Conservation (phyloP, 2,113 vertebrate species). For the Orcinus orca region DNA sequence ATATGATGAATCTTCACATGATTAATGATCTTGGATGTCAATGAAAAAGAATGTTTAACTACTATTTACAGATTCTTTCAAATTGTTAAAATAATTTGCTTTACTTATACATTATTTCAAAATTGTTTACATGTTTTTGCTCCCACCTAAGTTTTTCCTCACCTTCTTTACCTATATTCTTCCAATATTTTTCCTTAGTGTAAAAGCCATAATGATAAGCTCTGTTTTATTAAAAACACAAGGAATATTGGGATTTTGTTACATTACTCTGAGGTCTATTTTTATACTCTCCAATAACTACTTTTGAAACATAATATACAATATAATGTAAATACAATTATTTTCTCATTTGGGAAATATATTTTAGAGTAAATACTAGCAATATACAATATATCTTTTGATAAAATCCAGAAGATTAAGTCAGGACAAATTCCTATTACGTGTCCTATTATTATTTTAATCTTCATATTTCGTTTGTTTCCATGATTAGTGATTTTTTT, state of each 20-base stretch:
- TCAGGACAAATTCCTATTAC: not conserved
- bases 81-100: not conserved
- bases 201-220: not conserved
- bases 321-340: constrained; percentile 33
- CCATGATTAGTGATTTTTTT: not conserved
- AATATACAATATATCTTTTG: not conserved
- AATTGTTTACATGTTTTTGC: not conserved
- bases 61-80: not conserved
- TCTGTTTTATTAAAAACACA: not conserved
- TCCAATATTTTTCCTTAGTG: not conserved
- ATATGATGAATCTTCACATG: not conserved
- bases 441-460: constrained; percentile 1
- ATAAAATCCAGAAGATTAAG: not conserved
- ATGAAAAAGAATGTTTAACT: not conserved
- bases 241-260: not conserved
- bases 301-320: not conserved
- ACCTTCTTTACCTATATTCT: not conserved
- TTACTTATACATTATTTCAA: not conserved
- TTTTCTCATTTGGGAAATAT: constrained; percentile 26
- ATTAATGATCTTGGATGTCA: not conserved
- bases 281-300: not conserved
- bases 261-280: not conserved
- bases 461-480: not conserved
- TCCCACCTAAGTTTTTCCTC: not conserved
- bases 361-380: constrained; percentile 12